Conservation (phyloP, 1,140 invertebrate species). For the Calliopsis andreniformis region DNA sequence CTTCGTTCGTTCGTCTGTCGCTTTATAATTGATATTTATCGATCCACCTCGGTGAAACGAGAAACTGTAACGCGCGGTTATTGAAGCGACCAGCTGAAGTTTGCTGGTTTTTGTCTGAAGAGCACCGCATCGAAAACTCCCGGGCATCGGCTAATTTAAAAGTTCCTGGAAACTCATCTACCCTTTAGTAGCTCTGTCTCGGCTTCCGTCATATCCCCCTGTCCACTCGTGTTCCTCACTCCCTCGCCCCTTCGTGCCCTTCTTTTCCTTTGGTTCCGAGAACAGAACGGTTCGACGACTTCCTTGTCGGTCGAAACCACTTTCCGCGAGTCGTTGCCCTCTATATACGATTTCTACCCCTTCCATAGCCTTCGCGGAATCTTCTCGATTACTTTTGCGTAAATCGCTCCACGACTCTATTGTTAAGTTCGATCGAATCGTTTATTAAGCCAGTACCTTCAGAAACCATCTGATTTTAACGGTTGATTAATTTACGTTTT, state of each 20-base stretch:
- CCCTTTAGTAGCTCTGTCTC: slow-evolving; percentile 58
- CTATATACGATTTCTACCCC: neutral
- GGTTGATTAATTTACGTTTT: slow-evolving; percentile 7
- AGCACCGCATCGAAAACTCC: slow-evolving; percentile 51
- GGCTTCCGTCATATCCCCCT: slow-evolving; percentile 9
- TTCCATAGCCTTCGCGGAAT: neutral
- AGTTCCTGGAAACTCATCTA: slow-evolving; percentile 67
- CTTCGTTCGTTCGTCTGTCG: slow-evolving; percentile 1
- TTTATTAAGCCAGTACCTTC: neutral
- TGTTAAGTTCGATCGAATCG: slow-evolving; percentile 20
- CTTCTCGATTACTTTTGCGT: slow-evolving; percentile 10
- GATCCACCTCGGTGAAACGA: neutral
- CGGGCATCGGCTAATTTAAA: slow-evolving; percentile 67
- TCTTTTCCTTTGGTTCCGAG: neutral
- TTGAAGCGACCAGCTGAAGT: slow-evolving; percentile 46
- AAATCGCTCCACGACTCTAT: neutral
- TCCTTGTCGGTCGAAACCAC: neutral
- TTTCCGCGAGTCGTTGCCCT: slow-evolving; percentile 14
- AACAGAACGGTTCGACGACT: neutral
- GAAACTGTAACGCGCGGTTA: slow-evolving; percentile 54
- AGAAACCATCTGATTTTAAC: neutral
- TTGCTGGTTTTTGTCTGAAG: slow-evolving; percentile 55
- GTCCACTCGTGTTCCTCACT: slow-evolving; percentile 10
- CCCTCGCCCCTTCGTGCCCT: neutral
- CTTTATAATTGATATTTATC: slow-evolving; percentile 54